Evolutionary conservation across 2,888 invertebrate species (phyloP).

Genomic region (Troides helena): DNA sequence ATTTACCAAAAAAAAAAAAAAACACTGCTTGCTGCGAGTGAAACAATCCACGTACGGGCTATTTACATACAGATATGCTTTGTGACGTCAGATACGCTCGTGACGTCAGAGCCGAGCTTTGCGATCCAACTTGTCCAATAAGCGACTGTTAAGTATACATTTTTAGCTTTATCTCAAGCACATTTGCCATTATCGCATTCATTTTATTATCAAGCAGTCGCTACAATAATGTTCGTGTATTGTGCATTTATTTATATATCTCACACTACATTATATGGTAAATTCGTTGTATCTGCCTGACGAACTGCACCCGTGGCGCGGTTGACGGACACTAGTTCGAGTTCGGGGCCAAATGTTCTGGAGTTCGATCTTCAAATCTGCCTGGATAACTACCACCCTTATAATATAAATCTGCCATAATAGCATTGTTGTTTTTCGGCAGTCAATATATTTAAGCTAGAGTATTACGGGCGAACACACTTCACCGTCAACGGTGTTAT

Average conservation of each 20-base stretch:
- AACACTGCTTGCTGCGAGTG: slow-evolving; percentile 49
- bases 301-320: too few relatives aligned
- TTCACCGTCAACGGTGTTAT: too few relatives aligned
- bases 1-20: slow-evolving; percentile 48
- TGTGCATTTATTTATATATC: neutral
- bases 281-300: too few relatives aligned
- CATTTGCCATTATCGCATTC: neutral
- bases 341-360: too few relatives aligned
- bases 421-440: too few relatives aligned
- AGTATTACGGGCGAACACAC: too few relatives aligned
- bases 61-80: slow-evolving; percentile 52
- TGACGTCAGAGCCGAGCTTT: slow-evolving; percentile 45
- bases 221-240: neutral
- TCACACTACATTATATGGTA: too few relatives aligned
- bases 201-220: neutral
- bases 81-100: slow-evolving; percentile 50
- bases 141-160: slow-evolving; percentile 18
- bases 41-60: slow-evolving; percentile 56
- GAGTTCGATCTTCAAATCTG: too few relatives aligned
- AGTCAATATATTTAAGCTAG: too few relatives aligned
- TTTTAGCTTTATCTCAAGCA: neutral
- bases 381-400: too few relatives aligned
- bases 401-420: too few relatives aligned
- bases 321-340: too few relatives aligned
- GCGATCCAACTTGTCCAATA: slow-evolving; percentile 13